Conservation (phyloP, 2,113 vertebrate species). For the Cyrtonyx montezumae region DNA sequence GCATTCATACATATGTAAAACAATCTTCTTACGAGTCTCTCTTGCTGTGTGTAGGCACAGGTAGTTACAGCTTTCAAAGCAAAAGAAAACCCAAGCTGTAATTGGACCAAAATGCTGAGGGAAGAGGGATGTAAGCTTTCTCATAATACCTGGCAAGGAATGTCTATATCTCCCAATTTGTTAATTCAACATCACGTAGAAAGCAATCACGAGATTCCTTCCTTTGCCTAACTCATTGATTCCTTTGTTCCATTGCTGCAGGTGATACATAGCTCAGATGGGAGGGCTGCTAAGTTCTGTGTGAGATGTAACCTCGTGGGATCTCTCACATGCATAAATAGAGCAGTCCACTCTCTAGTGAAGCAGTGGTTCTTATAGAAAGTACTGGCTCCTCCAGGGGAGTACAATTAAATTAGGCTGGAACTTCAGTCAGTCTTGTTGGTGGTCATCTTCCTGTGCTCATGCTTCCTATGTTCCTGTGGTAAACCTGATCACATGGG, state of each 20-base stretch:
- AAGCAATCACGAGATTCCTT: not conserved
- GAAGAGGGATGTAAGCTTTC: not conserved
- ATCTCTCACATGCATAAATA: not conserved
- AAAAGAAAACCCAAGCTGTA: not conserved
- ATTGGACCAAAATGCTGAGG: not conserved
- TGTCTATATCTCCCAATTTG: not conserved
- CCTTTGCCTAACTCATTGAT: not conserved
- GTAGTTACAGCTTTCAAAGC: not conserved
- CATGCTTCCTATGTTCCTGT: not conserved
- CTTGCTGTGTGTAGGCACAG: not conserved
- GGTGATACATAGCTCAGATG: not conserved
- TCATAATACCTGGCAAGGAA: not conserved
- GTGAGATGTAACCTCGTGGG: not conserved
- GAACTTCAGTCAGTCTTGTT: not conserved
- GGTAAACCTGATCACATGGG: not conserved
- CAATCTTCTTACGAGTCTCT: not conserved
- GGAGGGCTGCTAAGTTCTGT: not conserved
- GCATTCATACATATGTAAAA: not conserved
- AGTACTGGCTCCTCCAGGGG: not conserved
- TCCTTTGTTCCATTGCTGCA: not conserved
- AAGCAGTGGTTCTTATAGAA: not conserved
- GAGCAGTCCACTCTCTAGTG: accelerated
- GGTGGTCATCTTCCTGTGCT: not conserved
- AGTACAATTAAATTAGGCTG: not conserved
- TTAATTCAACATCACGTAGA: not conserved